These are phyloP conservation scores for Sinocyclocheilus anshuiensis DNA, from an alignment of 2,113 vertebrate genomes.

Conservation along the genomic window DNA sequence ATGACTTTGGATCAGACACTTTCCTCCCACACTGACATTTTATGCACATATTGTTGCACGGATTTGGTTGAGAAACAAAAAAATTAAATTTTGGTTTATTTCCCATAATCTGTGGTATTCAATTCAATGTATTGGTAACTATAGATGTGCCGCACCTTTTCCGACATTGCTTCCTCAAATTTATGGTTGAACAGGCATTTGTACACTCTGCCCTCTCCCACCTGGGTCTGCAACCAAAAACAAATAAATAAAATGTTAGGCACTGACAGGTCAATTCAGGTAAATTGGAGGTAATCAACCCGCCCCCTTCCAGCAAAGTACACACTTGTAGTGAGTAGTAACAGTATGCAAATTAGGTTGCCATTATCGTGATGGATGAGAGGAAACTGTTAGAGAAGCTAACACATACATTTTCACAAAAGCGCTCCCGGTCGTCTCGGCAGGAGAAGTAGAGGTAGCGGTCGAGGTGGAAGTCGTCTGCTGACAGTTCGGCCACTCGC, in stretches of 20 bases:
- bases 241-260: background rate
- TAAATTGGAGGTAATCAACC: background rate
- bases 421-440: slow-evolving; percentile 85
- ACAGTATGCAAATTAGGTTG: background rate
- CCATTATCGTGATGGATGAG: no score
- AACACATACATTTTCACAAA: slow-evolving; percentile 83
- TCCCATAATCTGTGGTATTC: no score
- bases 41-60: background rate
- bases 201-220: slow-evolving; percentile 88
- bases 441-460: slow-evolving; percentile 87
- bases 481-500: slow-evolving; percentile 87
- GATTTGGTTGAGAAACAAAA: background rate
- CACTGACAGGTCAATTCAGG: background rate
- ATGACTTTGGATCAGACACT: background rate
- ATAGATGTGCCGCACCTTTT: slow-evolving; percentile 73
- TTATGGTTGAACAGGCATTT: slow-evolving; percentile 94
- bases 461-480: slow-evolving; percentile 86
- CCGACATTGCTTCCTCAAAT: slow-evolving; percentile 91
- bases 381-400: no score
- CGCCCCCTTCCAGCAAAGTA: background rate
- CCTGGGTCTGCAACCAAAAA: slow-evolving; percentile 78
- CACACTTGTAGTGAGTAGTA: background rate
- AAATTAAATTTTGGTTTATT: no score
- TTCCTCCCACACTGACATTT: background rate
- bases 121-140: background rate